Conservation (phyloP, 2,113 vertebrate genomes). For the Amazona vittata region DNA sequence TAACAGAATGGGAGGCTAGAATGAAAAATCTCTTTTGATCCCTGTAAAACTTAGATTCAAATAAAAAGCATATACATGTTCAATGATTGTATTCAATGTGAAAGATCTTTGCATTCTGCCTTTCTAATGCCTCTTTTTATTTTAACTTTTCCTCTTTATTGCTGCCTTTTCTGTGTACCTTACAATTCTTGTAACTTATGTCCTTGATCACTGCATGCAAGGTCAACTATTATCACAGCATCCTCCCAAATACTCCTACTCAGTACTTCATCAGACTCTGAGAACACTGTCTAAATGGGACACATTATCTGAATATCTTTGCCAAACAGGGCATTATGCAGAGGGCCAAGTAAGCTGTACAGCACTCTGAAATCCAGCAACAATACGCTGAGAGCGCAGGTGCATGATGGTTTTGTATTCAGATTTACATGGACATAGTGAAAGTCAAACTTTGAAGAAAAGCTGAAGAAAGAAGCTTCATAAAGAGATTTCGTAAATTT, state of each 20-base stretch:
- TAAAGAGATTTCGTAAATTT: background rate
- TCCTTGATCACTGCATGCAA: background rate
- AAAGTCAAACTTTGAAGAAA: slow-evolving; percentile 4
- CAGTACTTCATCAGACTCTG: background rate
- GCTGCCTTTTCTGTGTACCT: background rate
- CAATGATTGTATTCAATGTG: background rate
- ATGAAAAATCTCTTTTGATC: background rate
- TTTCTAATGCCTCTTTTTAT: background rate
- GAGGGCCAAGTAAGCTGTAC: background rate
- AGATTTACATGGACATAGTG: background rate
- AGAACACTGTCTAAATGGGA: background rate
- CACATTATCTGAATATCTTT: background rate
- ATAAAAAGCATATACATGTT: background rate
- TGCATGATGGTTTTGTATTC: background rate
- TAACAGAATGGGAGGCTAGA: background rate
- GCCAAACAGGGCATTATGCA: background rate
- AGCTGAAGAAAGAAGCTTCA: background rate
- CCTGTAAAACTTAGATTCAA: background rate
- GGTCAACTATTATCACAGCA: background rate
- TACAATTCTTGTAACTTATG: background rate
- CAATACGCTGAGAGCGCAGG: background rate
- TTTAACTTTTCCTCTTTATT: background rate
- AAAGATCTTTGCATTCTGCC: background rate
- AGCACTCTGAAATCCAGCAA: background rate
- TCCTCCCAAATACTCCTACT: background rate